Conservation (phyloP, 1,140 invertebrate species). For the Asbolus verrucosus region DNA sequence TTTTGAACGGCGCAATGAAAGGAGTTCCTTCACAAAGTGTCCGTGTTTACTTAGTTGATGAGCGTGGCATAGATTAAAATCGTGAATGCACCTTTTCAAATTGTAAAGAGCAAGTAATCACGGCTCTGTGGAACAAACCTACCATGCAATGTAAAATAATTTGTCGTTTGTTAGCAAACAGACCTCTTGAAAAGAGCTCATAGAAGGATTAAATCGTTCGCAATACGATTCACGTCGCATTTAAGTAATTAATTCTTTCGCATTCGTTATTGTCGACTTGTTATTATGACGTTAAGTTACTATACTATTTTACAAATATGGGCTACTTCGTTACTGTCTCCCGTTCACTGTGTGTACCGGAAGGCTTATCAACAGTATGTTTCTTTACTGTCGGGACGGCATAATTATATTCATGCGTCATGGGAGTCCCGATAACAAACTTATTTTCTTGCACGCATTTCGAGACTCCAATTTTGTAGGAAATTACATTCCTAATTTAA, state of each 20-base stretch:
- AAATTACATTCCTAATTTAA: constrained; percentile 45
- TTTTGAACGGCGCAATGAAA: constrained; percentile 40
- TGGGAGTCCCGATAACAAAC: constrained; percentile 48
- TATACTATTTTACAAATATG: no score
- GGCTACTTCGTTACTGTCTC: neutral
- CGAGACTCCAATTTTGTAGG: constrained; percentile 46
- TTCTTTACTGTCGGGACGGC: constrained; percentile 43
- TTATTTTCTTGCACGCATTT: constrained; percentile 48
- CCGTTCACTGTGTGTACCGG: neutral
- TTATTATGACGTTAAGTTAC: no score
- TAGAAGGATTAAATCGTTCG: constrained; percentile 31
- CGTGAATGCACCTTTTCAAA: constrained; percentile 47
- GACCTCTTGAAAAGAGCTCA: constrained; percentile 15
- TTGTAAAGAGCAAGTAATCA: constrained; percentile 45
- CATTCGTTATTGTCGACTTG: constrained; percentile 2
- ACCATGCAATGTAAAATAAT: constrained; percentile 30
- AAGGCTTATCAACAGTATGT: constrained; percentile 12
- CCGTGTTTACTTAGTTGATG: constrained; percentile 51
- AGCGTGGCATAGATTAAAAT: constrained; percentile 46
- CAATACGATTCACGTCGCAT: constrained; percentile 16
- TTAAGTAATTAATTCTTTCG: constrained; percentile 22
- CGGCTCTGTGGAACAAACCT: constrained; percentile 27
- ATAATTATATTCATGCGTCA: constrained; percentile 49
- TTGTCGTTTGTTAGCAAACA: constrained; percentile 25
- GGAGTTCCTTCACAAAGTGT: constrained; percentile 46